A percentile compares a stretch with the other conserved stretches of the same genome.
Evolutionary conservation across 2,888 invertebrate genomes (phyloP).

Genomic region (Drosophila flavopinicola): DNA sequence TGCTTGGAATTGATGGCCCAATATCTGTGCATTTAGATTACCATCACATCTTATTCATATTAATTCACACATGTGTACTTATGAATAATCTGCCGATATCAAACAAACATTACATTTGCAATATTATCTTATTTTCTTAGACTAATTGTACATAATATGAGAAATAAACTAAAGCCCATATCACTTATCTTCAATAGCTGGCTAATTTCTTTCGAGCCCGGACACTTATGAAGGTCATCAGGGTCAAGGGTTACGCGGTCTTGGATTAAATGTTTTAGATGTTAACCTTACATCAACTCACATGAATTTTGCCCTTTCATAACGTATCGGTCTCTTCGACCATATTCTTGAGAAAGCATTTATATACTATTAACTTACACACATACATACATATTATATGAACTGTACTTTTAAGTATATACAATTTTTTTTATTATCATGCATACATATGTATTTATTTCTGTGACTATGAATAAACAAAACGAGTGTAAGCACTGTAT

Average conservation of each 20-base stretch:
- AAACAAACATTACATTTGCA: not conserved
- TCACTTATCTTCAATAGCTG: conserved; percentile 30
- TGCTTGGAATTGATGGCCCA: not conserved
- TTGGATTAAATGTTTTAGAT: not conserved
- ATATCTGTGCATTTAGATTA: not conserved
- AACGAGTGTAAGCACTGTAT: conserved; percentile 5
- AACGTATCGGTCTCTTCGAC: not conserved
- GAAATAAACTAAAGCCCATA: conserved; percentile 1
- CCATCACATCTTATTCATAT: conserved; percentile 6
- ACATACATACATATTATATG: not conserved
- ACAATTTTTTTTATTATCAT: not conserved
- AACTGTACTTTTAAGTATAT: not conserved
- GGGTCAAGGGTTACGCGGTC: not conserved
- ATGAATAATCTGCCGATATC: conserved; percentile 10
- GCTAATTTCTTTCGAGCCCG: conserved; percentile 1
- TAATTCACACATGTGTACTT: conserved; percentile 18
- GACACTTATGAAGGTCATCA: not conserved
- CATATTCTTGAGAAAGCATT: not conserved
- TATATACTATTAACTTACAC: not conserved
- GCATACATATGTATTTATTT: conserved; percentile 8
- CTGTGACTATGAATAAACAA: conserved; percentile 1
- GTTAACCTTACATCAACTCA: not conserved
- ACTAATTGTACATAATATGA: not conserved
- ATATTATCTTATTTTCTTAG: not conserved
- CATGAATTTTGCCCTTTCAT: not conserved